These are phyloP conservation scores for Orientallactaga bullata DNA, from an alignment of 2,113 vertebrate species.

Conservation along the genomic window DNA sequence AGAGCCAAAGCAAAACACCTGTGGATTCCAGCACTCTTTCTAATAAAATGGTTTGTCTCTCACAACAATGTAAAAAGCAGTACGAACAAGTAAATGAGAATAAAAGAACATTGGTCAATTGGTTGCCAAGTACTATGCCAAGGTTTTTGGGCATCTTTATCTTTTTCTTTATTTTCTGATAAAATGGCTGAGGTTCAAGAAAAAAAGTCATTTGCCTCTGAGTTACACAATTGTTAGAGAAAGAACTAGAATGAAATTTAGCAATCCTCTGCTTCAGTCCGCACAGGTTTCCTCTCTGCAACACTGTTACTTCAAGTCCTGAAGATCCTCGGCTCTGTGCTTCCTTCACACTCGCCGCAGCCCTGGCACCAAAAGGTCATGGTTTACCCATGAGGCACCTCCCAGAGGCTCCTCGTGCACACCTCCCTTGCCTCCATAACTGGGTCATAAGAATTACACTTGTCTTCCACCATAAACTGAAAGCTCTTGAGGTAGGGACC, in stretches of 20 bases:
- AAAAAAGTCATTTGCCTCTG: not conserved
- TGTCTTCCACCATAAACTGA: not conserved
- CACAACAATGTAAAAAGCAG: not conserved
- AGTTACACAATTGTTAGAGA: conserved; percentile 41
- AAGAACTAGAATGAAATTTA: not conserved
- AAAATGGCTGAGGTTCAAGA: conserved; percentile 25
- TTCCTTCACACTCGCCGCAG: too few species aligned
- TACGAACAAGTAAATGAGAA: not conserved
- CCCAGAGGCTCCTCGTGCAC: not conserved
- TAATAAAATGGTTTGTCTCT: not conserved
- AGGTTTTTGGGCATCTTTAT: not conserved
- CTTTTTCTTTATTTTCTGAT: not conserved
- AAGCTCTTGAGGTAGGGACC: not conserved
- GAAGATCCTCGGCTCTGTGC: not conserved
- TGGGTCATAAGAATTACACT: not conserved
- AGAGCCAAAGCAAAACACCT: not conserved
- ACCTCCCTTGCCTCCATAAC: not conserved
- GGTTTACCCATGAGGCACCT: not conserved
- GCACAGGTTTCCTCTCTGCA: fast-evolving
- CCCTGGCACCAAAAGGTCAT: not conserved
- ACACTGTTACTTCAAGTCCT: too few species aligned
- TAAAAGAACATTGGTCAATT: not conserved
- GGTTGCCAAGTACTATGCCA: not conserved
- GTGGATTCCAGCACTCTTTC: not conserved
- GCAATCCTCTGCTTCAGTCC: not conserved